These are phyloP conservation scores for Illadopsis cleaveri DNA, from an alignment of 2,113 vertebrate species.

Conservation along the genomic window DNA sequence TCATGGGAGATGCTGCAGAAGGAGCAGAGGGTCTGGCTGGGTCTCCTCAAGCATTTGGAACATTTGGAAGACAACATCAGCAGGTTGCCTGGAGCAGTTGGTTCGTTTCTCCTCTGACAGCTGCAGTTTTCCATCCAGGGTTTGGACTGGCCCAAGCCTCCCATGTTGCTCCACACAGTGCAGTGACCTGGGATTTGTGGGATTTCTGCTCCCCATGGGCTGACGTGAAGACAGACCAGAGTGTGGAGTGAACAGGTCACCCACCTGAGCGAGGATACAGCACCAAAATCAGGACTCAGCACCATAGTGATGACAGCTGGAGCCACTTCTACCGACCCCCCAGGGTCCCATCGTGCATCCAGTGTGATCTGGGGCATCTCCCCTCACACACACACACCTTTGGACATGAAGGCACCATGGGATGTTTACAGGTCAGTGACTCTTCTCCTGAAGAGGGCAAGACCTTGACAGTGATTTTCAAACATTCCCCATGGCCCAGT, in stretches of 20 bases:
- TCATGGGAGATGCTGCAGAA: neutral
- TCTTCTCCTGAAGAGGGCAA: neutral
- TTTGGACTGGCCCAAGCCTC: neutral
- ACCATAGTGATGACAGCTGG: neutral
- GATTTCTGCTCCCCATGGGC: neutral
- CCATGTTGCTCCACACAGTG: neutral
- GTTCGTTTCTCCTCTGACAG: rapidly evolving
- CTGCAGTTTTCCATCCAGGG: neutral
- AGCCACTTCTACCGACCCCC: neutral
- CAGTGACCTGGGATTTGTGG: neutral
- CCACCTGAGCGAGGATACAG: rapidly evolving
- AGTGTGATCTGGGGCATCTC: rapidly evolving
- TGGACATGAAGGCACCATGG: neutral
- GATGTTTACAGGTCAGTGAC: neutral
- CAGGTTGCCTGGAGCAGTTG: neutral
- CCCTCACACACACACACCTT: neutral
- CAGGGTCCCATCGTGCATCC: neutral
- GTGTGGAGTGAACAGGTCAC: neutral
- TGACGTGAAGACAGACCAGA: neutral
- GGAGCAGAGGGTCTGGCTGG: neutral
- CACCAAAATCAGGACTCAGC: neutral
- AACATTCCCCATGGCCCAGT: neutral
- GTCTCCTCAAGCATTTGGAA: neutral
- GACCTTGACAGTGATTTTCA: neutral
- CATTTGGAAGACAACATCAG: neutral